Percentiles rank a stretch among this genome's conserved stretches.
phyloP scores from a whole-genome alignment of 2,113 vertebrate genomes.

The Larimichthys polyactis region DNA sequence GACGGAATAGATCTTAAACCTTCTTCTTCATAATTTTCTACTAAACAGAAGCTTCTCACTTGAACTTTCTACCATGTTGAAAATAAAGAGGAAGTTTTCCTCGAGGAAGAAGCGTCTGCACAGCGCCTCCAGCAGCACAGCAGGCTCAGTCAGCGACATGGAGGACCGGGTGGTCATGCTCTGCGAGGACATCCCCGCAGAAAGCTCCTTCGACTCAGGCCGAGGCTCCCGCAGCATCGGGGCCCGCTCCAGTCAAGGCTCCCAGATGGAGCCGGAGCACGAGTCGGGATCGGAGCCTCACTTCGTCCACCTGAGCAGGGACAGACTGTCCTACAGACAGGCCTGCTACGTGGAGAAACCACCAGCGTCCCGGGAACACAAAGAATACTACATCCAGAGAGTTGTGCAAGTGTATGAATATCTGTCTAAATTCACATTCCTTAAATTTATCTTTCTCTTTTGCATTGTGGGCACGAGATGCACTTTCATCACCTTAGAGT shows the following conservation, averaged over 20 bases:
- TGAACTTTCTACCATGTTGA: conserved; percentile 61
- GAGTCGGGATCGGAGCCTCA: conserved; percentile 20
- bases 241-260: conserved; percentile 57
- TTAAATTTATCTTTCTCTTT: background rate
- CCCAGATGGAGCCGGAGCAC: conserved; percentile 57
- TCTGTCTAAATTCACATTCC: background rate
- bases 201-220: conserved; percentile 52
- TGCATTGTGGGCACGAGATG: background rate
- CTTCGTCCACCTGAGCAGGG: conserved; percentile 49
- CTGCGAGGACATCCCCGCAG: conserved; percentile 78
- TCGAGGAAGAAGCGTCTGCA: conserved; percentile 43
- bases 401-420: conserved; percentile 64
- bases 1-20: background rate
- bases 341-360: conserved; percentile 54
- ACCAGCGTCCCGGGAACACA: background rate
- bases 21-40: background rate
- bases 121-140: conserved; percentile 68
- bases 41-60: background rate
- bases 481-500: background rate
- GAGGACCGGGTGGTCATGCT: conserved; percentile 83
- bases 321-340: conserved; percentile 60
- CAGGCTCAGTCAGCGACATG: conserved; percentile 68
- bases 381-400: conserved; percentile 59
- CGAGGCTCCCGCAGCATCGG: conserved; percentile 38
- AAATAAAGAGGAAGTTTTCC: conserved; percentile 73